These are phyloP conservation scores for Ceryle rudis DNA, from an alignment of 2,797 vertebrate species.

Conservation along the genomic window DNA sequence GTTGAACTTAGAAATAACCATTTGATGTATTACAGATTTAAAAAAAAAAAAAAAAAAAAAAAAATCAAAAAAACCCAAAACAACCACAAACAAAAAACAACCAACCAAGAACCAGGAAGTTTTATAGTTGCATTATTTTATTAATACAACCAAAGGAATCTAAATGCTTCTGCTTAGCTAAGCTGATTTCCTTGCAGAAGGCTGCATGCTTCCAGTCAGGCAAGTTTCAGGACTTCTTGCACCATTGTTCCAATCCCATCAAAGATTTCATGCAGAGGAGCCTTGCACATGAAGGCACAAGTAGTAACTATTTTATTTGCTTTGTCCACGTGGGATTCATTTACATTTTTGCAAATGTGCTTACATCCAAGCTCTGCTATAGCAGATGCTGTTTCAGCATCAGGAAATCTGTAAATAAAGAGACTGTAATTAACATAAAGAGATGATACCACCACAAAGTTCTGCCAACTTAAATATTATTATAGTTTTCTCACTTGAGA, in stretches of 20 bases:
- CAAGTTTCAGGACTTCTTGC: conserved; percentile 84
- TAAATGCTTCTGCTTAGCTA: not conserved
- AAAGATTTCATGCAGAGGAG: conserved; percentile 82
- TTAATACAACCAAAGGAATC: not conserved
- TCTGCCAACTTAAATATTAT: not conserved
- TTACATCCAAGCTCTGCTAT: conserved; percentile 82
- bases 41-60: no score
- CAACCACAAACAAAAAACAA: not conserved
- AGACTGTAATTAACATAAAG: not conserved
- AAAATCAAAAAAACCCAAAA: not conserved
- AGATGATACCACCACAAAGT: not conserved
- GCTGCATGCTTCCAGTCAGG: conserved; percentile 48
- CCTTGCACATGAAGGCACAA: conserved; percentile 84
- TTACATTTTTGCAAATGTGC: conserved; percentile 82
- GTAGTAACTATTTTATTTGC: conserved; percentile 84
- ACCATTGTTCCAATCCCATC: conserved; percentile 85
- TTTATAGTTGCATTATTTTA: conserved; percentile 28
- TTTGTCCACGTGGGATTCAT: conserved; percentile 82
- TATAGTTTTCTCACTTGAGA: no score
- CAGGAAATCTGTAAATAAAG: conserved; percentile 78
- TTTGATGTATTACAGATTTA: not conserved
- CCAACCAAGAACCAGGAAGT: not conserved
- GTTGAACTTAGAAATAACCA: not conserved
- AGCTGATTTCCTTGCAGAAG: not conserved
- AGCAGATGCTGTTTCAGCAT: conserved; percentile 80